Base-by-base conservation (phyloP, 2,888 invertebrate species). In the Thymelicus lineola region DNA sequence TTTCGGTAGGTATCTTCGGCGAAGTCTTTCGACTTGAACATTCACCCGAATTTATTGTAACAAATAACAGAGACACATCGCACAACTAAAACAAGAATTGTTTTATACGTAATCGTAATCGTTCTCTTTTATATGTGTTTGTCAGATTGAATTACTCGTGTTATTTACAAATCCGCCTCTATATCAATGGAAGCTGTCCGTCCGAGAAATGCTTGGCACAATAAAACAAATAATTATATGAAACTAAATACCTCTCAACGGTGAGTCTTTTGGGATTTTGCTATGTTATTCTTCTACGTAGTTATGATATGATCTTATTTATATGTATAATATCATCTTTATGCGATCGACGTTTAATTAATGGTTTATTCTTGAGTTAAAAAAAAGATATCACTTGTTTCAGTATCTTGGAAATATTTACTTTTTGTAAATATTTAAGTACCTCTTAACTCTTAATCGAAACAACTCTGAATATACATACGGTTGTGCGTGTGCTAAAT, bases 211-310 rank as follows among this genome's bases (percentile, higher is more conserved):
- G 55, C 45, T 20, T 46, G 35, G 28, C 55, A 35, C 57, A 62
- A 62, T 68, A 68, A 68, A 62, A 68, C 68, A 68, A 68, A 68
- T 68, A 63, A 68, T 68, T 62, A 68, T 62, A 28, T 62, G 68
- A 62, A 68, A 68, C 62, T n/a, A 62, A 57, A 68, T 46, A 68
- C 57, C 62, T 55, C 68, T 58, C 68, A 68, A 62, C 68, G 68
- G 68, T 38, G 48, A 46, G 62, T 38, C 68, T 53, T 55, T 68
- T 42, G 15, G 46, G 28, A 4, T 58, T 17, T 50, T 17, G 50
- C 50, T 50, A 17, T 50, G 5, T 48, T 15, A 42, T 42, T 42
- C 10, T 12, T 42, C 42, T 42, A 1, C 38, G 38, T 38, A 42
- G 42, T 1, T 42, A 42, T 42, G 50, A 3, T 60, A 14, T 61